Evolutionary conservation across 2,113 vertebrate species (phyloP), one percentile per base, ranked within the genome.

Genomic region (Oophaga pumilio): DNA sequence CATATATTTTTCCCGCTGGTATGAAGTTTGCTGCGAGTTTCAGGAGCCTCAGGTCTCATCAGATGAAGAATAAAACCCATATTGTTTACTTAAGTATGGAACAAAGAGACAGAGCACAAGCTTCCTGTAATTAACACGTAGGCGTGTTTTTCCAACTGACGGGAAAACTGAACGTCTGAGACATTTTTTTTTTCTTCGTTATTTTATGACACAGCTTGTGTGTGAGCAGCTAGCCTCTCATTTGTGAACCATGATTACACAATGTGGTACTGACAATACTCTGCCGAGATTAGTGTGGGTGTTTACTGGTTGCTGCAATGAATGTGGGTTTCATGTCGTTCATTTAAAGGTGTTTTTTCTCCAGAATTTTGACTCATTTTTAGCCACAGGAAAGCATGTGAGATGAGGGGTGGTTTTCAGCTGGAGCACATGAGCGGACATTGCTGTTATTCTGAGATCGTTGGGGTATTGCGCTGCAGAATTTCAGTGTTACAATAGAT

Each of bases 71-170:
- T 93, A 94, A 95, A 94, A 93, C 92, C 91, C 90, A 91, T 90
- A 92, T 60, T 95, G 92, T 95, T 95, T 95, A 95, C 92, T 94
- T 93, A 94, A 93, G 92, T 91, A 89, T 91, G 22, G 93, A 96
- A 96, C 95, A 95, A 95, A 95, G 94, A 94, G 92, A 93, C 91
- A 76, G 90, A 66, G 86, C 89, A 14, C 5, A 90, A 71, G 93
- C 91, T 96, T 96, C 95, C 93, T 90, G 95, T 96, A 95, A 96
- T 95, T 96, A 95, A 94, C 93, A 93, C 92, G 95, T 96, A 96
- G 95, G 95, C 89, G 95, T 93, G 94, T 92, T 94, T 94, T 92
- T 94, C 94, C 95, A 95, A 94, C 93, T 92, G 92, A 93, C 95
- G 94, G 93, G 94, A 97, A 96, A 92, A 93, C 69, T 93, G 92